Percentiles rank a stretch among this genome's conserved stretches.
Conservation (phyloP, 2,888 invertebrate genomes). For the Hedya salicella region DNA sequence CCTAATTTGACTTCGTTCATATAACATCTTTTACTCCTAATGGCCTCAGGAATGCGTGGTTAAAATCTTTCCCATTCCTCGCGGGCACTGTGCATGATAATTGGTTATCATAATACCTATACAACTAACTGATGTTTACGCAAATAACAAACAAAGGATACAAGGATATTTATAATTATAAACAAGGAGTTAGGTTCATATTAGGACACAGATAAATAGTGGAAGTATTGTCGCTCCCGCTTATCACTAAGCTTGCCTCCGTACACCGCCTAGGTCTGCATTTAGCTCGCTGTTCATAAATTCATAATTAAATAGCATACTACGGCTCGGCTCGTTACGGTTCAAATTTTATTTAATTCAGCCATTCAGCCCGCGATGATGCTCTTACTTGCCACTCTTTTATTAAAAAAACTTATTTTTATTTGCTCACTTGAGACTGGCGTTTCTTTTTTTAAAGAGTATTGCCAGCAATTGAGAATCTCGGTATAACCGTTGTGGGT, state of each 20-base stretch:
- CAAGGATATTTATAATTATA: too few species aligned
- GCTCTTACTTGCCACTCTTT: slow-evolving; percentile 30
- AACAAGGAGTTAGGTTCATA: too few species aligned
- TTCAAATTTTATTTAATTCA: slow-evolving; percentile 74
- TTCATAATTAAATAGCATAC: slow-evolving; percentile 82
- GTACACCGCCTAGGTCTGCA: slow-evolving; percentile 60
- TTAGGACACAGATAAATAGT: too few species aligned
- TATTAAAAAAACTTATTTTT: slow-evolving; percentile 38
- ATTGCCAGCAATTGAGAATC: slow-evolving; percentile 18
- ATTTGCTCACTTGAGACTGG: slow-evolving; percentile 11
- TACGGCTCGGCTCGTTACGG: slow-evolving; percentile 70
- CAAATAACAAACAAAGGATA: too few species aligned
- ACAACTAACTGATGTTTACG: too few species aligned
- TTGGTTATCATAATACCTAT: too few species aligned
- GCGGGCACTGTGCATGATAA: too few species aligned
- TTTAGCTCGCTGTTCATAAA: slow-evolving; percentile 78
- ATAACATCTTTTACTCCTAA: too few species aligned
- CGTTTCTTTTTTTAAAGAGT: slow-evolving; percentile 29
- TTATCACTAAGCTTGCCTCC: slow-evolving; percentile 40
- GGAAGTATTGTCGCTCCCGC: slow-evolving; percentile 40
- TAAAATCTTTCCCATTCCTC: too few species aligned
- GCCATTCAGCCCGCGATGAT: slow-evolving; percentile 48
- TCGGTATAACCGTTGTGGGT: background rate
- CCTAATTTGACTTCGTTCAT: too few species aligned
- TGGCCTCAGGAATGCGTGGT: too few species aligned